A percentile compares a stretch with the other conserved stretches of the same genome.
Evolutionary conservation across 2,797 vertebrate genomes (phyloP).

Genomic region (Muraenolepis orangiensis): DNA sequence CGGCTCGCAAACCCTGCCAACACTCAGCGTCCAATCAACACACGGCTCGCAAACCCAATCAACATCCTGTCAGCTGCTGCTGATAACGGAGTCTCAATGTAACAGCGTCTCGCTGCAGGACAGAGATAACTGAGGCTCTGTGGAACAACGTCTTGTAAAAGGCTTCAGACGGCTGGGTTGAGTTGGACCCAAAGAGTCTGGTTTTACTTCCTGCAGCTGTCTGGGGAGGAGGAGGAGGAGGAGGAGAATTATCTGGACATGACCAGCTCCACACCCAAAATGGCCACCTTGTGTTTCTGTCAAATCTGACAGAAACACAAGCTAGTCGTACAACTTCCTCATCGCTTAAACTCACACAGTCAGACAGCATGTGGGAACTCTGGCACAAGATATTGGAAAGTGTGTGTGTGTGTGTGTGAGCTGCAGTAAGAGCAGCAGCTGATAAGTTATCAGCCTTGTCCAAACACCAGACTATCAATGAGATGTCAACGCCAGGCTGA

Average conservation of each 20-base stretch:
- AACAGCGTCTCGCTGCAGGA: constrained; percentile 21
- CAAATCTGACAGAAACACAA: not conserved
- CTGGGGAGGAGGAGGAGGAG: not conserved
- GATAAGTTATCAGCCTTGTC: constrained; percentile 63
- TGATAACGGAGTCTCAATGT: constrained; percentile 16
- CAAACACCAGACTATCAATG: constrained; percentile 45
- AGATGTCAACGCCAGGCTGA: constrained; percentile 32
- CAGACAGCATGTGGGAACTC: not conserved
- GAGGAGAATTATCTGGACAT: no score
- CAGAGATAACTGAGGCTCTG: constrained; percentile 13
- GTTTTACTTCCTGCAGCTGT: constrained; percentile 27
- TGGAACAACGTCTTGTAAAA: constrained; percentile 30
- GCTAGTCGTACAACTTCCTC: not conserved
- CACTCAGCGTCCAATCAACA: constrained; percentile 15
- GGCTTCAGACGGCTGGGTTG: constrained; percentile 43
- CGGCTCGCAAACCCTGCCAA: no score
- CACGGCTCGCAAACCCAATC: constrained; percentile 12
- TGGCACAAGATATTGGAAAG: not conserved
- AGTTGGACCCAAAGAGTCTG: constrained; percentile 32
- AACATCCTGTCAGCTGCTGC: constrained; percentile 18
- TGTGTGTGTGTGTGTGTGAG: constrained; percentile 7
- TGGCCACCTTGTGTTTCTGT: not conserved
- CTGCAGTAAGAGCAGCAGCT: constrained; percentile 27
- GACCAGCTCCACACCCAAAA: not conserved
- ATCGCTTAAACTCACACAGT: not conserved